Evolutionary conservation across 2,113 vertebrate genomes (phyloP).

Genomic region (Mustelus asterias): DNA sequence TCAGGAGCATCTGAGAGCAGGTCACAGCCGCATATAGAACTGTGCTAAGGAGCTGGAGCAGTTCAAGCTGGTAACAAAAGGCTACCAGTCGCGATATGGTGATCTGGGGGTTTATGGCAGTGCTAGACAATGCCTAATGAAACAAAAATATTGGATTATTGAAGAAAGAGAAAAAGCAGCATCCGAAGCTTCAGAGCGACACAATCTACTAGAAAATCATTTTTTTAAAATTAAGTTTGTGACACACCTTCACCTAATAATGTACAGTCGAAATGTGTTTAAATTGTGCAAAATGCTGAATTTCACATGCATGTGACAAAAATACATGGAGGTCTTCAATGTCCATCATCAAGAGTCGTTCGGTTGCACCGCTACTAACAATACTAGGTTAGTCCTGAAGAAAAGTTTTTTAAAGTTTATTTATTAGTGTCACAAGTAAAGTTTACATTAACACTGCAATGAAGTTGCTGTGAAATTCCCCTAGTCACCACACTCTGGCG

Average conservation of each 20-base stretch:
- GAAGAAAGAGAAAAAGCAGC: conserved; percentile 55
- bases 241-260: neutral
- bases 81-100: conserved; percentile 45
- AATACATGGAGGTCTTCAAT: neutral
- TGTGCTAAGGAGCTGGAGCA: too few relatives aligned
- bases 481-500: too few relatives aligned
- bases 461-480: too few relatives aligned
- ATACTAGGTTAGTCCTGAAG: too few relatives aligned
- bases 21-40: too few relatives aligned
- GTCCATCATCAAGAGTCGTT: too few relatives aligned
- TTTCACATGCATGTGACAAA: neutral
- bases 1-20: too few relatives aligned
- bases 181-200: conserved; percentile 37
- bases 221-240: neutral
- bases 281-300: conserved; percentile 5
- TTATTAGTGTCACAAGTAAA: too few relatives aligned
- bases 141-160: conserved; percentile 91
- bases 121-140: conserved; percentile 78
- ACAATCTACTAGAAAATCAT: neutral
- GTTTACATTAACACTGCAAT: too few relatives aligned
- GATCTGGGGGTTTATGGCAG: conserved; percentile 73
- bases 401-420: too few relatives aligned
- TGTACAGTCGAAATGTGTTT: conserved; percentile 16
- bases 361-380: too few relatives aligned
- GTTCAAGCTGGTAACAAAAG: too few relatives aligned